Evolutionary conservation across 2,113 vertebrate genomes (phyloP).

Genomic region (Callaeas wilsoni): DNA sequence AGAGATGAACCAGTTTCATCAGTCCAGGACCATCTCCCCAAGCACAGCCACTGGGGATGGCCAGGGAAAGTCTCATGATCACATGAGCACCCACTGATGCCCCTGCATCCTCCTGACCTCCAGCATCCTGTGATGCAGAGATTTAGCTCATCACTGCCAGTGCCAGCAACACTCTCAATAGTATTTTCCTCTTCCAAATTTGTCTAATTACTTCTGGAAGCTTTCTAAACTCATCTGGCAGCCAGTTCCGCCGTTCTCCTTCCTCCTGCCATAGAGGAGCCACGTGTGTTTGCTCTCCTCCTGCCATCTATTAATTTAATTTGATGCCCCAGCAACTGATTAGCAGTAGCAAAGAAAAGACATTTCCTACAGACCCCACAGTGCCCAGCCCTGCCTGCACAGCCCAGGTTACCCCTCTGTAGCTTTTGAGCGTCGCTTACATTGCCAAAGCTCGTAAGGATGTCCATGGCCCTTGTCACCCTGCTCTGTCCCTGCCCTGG

Average conservation of each 20-base stretch:
- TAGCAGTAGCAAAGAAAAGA: background rate
- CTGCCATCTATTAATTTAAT: conserved; percentile 8
- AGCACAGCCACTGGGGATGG: background rate
- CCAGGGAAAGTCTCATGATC: background rate
- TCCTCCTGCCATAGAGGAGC: background rate
- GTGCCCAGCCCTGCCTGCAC: background rate
- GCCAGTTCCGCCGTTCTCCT: background rate
- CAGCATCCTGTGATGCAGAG: background rate
- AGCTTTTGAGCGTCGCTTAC: background rate
- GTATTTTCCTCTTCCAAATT: background rate
- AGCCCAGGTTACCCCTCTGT: background rate
- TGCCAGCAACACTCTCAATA: background rate
- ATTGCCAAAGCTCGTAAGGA: background rate
- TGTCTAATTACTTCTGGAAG: conserved; percentile 35
- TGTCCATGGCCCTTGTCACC: background rate
- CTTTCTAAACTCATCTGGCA: conserved; percentile 37
- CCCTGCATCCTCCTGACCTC: background rate
- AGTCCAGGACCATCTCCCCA: background rate
- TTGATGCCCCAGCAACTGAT: background rate
- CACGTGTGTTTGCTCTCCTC: background rate
- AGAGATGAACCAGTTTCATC: background rate
- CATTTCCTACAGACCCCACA: background rate
- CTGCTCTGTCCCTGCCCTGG: background rate
- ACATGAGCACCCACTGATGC: background rate
- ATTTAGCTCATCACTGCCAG: background rate